phyloP scores from a whole-genome alignment of 2,797 vertebrate species.

The Pampus argenteus region DNA sequence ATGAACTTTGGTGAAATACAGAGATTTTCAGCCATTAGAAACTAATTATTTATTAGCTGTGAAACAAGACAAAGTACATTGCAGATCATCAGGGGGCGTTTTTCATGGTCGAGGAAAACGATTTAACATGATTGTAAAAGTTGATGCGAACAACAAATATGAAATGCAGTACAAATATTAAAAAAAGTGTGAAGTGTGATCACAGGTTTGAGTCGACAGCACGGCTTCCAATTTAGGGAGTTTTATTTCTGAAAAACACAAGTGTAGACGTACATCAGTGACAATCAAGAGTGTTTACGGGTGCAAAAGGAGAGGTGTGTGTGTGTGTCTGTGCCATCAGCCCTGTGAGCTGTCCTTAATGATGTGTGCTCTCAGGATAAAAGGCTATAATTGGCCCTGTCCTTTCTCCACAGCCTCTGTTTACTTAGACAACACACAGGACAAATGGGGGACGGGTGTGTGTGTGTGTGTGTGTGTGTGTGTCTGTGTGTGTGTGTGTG shows the following conservation, averaged over 20 bases:
- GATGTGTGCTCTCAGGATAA: constrained; percentile 82
- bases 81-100: not conserved
- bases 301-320: constrained; percentile 25
- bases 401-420: constrained; percentile 74
- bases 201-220: not conserved
- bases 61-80: not conserved
- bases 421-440: constrained; percentile 81
- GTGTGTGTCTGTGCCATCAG: constrained; percentile 34
- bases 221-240: not conserved
- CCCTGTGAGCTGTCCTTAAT: constrained; percentile 73
- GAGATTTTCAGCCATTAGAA: not conserved
- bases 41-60: not conserved
- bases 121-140: not conserved
- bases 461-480: constrained; percentile 17
- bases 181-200: not conserved
- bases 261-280: constrained; percentile 13
- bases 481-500: constrained; percentile 11
- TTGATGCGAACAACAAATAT: not conserved
- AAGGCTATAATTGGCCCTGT: constrained; percentile 79
- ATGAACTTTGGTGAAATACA: not conserved
- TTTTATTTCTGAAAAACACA: constrained; percentile 16
- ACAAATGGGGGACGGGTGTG: constrained; percentile 73
- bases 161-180: not conserved
- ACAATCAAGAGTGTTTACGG: constrained; percentile 28
- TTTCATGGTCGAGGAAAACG: not conserved